These are phyloP conservation scores for Aphelinus certus DNA, from an alignment of 1,140 invertebrate genomes.

Conservation along the genomic window DNA sequence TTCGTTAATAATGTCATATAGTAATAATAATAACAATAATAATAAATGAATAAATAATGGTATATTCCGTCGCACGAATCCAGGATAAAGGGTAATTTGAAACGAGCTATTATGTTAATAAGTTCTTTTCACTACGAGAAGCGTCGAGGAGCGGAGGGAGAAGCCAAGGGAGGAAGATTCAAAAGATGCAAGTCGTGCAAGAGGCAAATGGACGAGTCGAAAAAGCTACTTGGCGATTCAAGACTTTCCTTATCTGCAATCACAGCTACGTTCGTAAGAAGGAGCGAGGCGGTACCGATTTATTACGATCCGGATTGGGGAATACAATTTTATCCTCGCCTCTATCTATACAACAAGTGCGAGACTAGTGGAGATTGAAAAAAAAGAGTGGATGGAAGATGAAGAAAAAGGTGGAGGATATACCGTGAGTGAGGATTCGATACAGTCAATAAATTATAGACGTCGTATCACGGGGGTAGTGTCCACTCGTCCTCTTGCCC, in stretches of 20 bases:
- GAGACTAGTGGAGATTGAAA: neutral
- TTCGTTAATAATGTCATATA: too few relatives aligned
- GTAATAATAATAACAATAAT: too few relatives aligned
- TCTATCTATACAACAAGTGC: neutral
- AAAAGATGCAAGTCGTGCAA: neutral
- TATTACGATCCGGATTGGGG: constrained; percentile 29
- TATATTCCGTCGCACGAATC: too few relatives aligned
- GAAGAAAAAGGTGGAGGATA: neutral
- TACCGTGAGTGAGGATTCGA: constrained; percentile 4
- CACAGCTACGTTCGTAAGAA: constrained; percentile 25
- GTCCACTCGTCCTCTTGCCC: neutral
- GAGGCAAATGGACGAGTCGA: constrained; percentile 28
- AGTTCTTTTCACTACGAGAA: too few relatives aligned
- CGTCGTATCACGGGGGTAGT: constrained; percentile 27
- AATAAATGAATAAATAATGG: too few relatives aligned
- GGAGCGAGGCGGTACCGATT: constrained; percentile 32
- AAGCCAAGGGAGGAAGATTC: neutral
- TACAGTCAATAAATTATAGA: constrained; percentile 40
- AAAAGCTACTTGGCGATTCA: constrained; percentile 32
- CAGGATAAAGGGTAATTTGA: too few relatives aligned
- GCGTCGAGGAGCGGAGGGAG: neutral
- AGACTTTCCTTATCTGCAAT: constrained; percentile 32
- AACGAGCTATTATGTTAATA: too few relatives aligned
- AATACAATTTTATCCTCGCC: constrained; percentile 25
- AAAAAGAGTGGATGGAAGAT: neutral